These are phyloP conservation scores for Temnothorax curvispinosus DNA, from an alignment of 1,140 invertebrate species.

Conservation along the genomic window DNA sequence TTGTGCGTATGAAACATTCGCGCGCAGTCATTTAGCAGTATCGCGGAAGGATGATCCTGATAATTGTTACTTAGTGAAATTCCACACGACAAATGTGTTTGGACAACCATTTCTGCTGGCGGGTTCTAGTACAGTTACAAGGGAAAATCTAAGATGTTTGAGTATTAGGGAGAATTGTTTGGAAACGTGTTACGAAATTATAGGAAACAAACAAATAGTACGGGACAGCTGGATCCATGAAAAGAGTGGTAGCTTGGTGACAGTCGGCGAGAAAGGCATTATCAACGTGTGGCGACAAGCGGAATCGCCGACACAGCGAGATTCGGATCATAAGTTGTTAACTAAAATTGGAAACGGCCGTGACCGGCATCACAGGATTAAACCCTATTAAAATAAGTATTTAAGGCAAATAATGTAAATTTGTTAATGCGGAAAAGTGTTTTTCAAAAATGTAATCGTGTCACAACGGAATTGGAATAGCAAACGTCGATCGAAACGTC, in stretches of 20 bases:
- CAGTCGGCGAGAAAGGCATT: constrained; percentile 89
- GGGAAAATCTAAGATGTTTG: constrained; percentile 87
- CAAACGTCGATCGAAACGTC: too few relatives aligned
- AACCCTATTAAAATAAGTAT: constrained; percentile 80
- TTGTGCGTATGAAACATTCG: constrained; percentile 86
- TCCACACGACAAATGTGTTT: constrained; percentile 77
- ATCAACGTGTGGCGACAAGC: constrained; percentile 87
- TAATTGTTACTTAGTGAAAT: constrained; percentile 89
- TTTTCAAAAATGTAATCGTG: too few relatives aligned
- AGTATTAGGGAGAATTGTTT: constrained; percentile 85
- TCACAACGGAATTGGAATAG: too few relatives aligned
- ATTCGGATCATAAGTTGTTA: constrained; percentile 70
- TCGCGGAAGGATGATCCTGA: constrained; percentile 86
- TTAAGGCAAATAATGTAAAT: constrained; percentile 58
- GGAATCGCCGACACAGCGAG: constrained; percentile 66
- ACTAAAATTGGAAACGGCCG: constrained; percentile 79
- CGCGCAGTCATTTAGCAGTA: constrained; percentile 83
- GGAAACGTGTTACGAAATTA: constrained; percentile 86
- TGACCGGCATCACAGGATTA: constrained; percentile 79
- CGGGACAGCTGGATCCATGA: constrained; percentile 88
- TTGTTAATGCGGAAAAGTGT: too few relatives aligned
- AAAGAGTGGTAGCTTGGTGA: constrained; percentile 87
- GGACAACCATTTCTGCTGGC: constrained; percentile 87
- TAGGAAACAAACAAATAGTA: constrained; percentile 89
- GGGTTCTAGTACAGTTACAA: constrained; percentile 87